These are phyloP conservation scores for Eospalax fontanierii DNA, from an alignment of 2,797 vertebrate species.

Conservation along the genomic window DNA sequence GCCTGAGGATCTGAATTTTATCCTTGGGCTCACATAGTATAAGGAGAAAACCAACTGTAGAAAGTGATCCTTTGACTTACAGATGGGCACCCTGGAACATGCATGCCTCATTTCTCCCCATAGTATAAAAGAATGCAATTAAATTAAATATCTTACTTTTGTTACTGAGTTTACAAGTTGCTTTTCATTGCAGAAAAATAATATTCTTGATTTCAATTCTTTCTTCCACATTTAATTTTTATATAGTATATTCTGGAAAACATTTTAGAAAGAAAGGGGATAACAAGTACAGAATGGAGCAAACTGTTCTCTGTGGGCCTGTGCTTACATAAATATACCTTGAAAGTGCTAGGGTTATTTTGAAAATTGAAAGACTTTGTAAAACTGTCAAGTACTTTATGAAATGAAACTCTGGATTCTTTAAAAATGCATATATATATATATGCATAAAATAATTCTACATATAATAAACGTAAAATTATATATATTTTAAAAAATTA, in stretches of 20 bases:
- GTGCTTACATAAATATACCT: not conserved
- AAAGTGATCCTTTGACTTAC: not conserved
- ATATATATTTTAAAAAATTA: not conserved
- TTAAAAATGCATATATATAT: not conserved
- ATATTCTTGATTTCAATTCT: not conserved
- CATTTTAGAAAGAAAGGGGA: not conserved
- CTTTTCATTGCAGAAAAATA: not conserved
- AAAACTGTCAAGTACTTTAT: not conserved
- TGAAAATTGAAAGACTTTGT: too few relatives aligned
- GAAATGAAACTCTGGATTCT: not conserved
- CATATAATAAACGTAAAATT: not conserved
- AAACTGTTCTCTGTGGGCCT: not conserved
- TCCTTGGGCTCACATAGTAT: too few relatives aligned
- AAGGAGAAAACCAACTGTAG: not conserved
- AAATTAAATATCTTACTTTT: not conserved
- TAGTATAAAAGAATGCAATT: not conserved
- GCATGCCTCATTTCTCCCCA: not conserved
- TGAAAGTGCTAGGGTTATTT: too few relatives aligned
- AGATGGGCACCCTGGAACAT: not conserved
- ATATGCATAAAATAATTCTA: too few relatives aligned
- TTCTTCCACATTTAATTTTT: not conserved
- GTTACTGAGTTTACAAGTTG: not conserved
- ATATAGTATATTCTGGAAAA: not conserved
- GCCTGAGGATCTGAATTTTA: not conserved
- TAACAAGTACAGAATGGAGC: not conserved